Conservation (phyloP, 2,888 invertebrate species). For the Epinotia brunnichana region DNA sequence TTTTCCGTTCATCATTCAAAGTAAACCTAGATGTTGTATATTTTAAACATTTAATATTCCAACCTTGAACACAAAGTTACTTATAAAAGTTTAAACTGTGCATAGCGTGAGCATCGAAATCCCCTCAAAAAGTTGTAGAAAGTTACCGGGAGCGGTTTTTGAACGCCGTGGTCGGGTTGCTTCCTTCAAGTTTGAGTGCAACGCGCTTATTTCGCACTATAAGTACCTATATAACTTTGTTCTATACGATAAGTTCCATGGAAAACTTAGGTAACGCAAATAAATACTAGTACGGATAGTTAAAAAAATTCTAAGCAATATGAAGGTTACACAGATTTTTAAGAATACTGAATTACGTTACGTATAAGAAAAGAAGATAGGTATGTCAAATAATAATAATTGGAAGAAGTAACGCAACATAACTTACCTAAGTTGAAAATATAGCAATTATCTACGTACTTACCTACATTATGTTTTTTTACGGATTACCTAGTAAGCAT, state of each 20-base stretch:
- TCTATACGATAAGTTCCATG: slow-evolving; percentile 65
- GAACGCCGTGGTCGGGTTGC: slow-evolving; percentile 61
- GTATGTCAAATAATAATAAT: no score
- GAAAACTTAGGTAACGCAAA: slow-evolving; percentile 50
- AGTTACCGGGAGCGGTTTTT: slow-evolving; percentile 71
- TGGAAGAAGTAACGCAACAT: no score
- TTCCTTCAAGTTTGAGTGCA: slow-evolving; percentile 69
- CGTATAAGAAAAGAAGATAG: no score
- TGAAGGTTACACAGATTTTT: background rate
- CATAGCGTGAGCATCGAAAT: slow-evolving; percentile 50
- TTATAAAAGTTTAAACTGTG: slow-evolving; percentile 37
- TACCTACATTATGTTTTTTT: no score
- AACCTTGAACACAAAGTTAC: slow-evolving; percentile 29
- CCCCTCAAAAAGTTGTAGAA: slow-evolving; percentile 69
- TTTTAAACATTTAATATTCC: slow-evolving; percentile 22
- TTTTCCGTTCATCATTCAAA: background rate
- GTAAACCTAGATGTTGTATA: slow-evolving; percentile 6
- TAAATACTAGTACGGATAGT: slow-evolving; percentile 2
- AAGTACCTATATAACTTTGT: slow-evolving; percentile 67
- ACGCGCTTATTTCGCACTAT: slow-evolving; percentile 64
- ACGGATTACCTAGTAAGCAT: no score
- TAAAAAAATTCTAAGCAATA: background rate
- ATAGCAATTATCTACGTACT: no score
- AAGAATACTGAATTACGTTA: background rate
- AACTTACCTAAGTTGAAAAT: no score